phyloP scores from a whole-genome alignment of 2,888 invertebrate species.

The Cerastoderma edule region DNA sequence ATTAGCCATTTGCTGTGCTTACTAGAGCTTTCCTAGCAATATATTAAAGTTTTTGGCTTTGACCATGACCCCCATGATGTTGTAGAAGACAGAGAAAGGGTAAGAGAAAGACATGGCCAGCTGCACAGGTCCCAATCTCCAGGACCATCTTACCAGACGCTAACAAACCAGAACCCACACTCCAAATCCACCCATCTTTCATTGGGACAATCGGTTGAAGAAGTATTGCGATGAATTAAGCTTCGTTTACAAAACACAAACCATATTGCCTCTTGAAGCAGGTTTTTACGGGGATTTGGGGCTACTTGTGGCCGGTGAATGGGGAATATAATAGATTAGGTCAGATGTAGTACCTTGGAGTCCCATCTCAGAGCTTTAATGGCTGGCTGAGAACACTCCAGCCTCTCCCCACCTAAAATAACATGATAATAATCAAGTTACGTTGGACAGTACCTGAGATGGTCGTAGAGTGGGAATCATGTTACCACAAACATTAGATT shows the following conservation, averaged over 20 bases:
- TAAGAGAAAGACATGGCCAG: neutral
- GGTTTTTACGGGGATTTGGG: conserved; percentile 33
- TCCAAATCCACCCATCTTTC: neutral
- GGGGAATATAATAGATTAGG: conserved; percentile 53
- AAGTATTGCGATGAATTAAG: conserved; percentile 21
- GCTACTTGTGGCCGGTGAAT: conserved; percentile 30
- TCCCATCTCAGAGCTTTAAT: conserved; percentile 48
- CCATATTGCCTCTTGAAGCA: conserved; percentile 19
- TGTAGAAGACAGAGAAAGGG: neutral
- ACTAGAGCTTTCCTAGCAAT: too few species aligned
- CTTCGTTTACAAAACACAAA: conserved; percentile 38
- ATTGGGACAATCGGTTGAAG: conserved; percentile 7
- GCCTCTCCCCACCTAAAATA: conserved; percentile 32
- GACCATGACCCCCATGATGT: too few species aligned
- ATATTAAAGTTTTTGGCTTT: too few species aligned
- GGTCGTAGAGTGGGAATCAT: conserved; percentile 46
- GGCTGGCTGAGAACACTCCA: conserved; percentile 31
- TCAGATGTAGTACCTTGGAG: conserved; percentile 45
- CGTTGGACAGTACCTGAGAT: conserved; percentile 50
- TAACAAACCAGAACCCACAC: neutral
- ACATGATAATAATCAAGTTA: conserved; percentile 56
- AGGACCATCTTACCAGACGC: neutral
- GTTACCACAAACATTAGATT: conserved; percentile 43
- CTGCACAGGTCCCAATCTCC: neutral
- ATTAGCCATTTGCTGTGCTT: too few species aligned